Conservation (phyloP, 2,797 vertebrate species). For the Trachops cirrhosus region DNA sequence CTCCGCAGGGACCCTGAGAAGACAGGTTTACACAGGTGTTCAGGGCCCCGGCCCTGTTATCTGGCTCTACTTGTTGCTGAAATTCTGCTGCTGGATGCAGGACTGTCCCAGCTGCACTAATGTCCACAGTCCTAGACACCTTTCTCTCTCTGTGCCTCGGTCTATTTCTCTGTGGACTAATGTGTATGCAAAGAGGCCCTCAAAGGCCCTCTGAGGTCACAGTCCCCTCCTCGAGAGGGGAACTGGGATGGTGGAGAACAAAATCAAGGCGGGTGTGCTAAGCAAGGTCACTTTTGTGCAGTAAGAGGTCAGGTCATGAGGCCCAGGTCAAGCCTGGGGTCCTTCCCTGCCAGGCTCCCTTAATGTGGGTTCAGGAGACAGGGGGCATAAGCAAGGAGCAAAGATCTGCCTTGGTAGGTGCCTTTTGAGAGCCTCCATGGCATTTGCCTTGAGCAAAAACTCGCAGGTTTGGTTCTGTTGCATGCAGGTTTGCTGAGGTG, state of each 20-base stretch:
- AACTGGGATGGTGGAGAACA: neutral
- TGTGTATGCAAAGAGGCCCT: neutral
- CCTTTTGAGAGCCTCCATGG: neutral
- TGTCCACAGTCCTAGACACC: accelerated
- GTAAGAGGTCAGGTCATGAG: neutral
- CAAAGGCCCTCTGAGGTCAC: neutral
- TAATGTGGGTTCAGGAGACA: neutral
- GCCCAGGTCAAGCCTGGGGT: neutral
- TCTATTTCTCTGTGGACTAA: neutral
- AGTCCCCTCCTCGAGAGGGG: neutral
- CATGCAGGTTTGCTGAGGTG: neutral
- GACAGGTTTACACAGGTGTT: neutral
- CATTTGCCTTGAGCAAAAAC: neutral
- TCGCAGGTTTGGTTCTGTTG: neutral
- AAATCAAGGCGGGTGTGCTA: neutral
- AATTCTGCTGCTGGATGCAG: neutral
- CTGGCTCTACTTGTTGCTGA: too few relatives aligned
- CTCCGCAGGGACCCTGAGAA: neutral
- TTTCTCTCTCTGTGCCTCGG: neutral
- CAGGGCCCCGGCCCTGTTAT: too few relatives aligned
- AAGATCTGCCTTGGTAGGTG: neutral
- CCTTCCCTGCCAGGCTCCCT: neutral
- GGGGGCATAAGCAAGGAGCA: neutral
- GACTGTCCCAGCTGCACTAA: accelerated
- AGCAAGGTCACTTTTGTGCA: neutral